These are phyloP conservation scores for Falco naumanni DNA, from an alignment of 2,797 vertebrate species.

Conservation along the genomic window DNA sequence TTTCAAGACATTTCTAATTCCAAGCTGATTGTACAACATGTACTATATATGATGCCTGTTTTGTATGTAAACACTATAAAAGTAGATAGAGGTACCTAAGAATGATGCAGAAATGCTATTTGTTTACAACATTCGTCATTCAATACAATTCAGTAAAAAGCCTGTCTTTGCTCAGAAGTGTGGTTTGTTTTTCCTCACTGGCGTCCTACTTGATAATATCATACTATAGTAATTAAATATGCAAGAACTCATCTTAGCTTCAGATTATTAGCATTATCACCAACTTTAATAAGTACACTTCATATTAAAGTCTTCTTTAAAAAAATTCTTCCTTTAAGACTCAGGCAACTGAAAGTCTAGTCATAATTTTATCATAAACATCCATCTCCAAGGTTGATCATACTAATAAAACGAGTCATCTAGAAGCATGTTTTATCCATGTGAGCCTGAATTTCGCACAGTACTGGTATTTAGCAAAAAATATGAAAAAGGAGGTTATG, in stretches of 20 bases:
- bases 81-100: neutral
- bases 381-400: neutral
- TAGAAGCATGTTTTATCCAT: neutral
- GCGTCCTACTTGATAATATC: neutral
- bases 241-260: neutral
- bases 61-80: neutral
- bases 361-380: neutral
- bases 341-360: neutral
- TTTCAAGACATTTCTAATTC: neutral
- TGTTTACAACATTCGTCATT: neutral
- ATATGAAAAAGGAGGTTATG: neutral
- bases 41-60: neutral
- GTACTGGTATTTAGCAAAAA: neutral
- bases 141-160: neutral
- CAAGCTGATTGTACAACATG: neutral
- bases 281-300: neutral
- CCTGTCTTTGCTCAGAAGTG: neutral
- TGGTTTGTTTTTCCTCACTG: neutral
- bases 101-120: neutral
- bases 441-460: neutral
- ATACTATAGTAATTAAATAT: neutral
- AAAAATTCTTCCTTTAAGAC: neutral
- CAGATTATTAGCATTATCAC: neutral
- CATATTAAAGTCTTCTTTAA: neutral
- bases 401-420: neutral